Evolutionary conservation across 2,797 vertebrate genomes (phyloP).

Genomic region (Cryptoprocta ferox): DNA sequence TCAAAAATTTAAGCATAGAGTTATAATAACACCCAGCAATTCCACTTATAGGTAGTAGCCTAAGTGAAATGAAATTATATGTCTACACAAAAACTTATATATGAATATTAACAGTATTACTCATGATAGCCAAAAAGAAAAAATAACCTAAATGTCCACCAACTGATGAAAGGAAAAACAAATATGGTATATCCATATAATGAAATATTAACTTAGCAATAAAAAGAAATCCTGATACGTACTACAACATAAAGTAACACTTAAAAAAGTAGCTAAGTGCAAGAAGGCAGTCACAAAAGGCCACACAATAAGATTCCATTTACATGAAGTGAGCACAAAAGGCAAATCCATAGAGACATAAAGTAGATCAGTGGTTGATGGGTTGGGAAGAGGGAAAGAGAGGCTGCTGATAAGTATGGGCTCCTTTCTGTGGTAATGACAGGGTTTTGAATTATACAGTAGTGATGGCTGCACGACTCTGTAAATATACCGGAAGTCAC

Average conservation of each 20-base stretch:
- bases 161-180: slow-evolving; percentile 47
- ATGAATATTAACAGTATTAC: neutral
- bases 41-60: neutral
- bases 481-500: neutral
- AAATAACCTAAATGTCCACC: slow-evolving; percentile 18
- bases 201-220: slow-evolving; percentile 59
- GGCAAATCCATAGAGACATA: neutral
- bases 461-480: neutral
- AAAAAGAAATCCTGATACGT: slow-evolving; percentile 37
- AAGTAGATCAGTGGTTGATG: neutral
- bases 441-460: slow-evolving; percentile 4
- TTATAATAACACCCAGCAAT: neutral
- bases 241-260: neutral
- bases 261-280: slow-evolving; percentile 8
- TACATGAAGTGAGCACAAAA: neutral
- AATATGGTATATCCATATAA: neutral
- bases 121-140: neutral
- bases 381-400: neutral
- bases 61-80: slow-evolving; percentile 1
- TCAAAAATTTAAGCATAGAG: neutral
- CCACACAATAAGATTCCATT: neutral
- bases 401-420: neutral
- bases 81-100: neutral
- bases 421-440: neutral
- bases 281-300: neutral